Base-by-base conservation (phyloP, 2,888 invertebrate genomes). In the Lasioglossum villosulum region DNA sequence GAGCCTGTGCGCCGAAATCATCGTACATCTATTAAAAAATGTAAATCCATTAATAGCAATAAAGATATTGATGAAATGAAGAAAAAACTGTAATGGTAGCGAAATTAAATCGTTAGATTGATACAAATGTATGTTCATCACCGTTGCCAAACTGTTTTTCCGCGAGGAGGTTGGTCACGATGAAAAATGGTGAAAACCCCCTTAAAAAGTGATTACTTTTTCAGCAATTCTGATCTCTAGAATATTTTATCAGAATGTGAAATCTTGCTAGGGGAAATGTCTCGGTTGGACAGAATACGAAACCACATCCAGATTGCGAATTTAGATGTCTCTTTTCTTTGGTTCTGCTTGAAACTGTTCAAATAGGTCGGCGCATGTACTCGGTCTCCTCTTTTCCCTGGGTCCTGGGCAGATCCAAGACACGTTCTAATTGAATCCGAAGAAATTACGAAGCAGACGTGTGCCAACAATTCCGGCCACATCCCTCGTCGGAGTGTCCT, bases 361-460 rank as follows among this genome's bases (percentile, higher is more conserved):
- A 66, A 66, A 66, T 66, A 66, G 66, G 66, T 66, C 66, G 34
- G 30, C 2, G 27, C 66, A 23, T 30, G 19, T 30, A 16, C 66
- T 34, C 19, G 12, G 19, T 34, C 66, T 66, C 34, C 34, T 10
- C 66, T 34, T 30, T 8, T 66, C 30, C 23, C 16, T 16, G 19
- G 52, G 6, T 34, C 30, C 66, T 30, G 34, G 30, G 8, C 66
- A 16, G 42, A 42, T 71, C 71, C 71, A 42, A 39, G 39, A 71
- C 42, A 71, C 71, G 71, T 71, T 34, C 75, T 75, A 75, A 75
- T 66, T 66, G 63, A 75, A 75, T 75, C 75, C 34, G 23, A 34
- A 34, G 39, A 34, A 75, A 66, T 59, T 30, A 45, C 75, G 34
- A 45, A n/a, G 45, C 63, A 19, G 42, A 42, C 63, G 42, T 75